Evolutionary conservation across 2,113 vertebrate genomes (phyloP), one percentile per base, ranked within the genome.

Genomic region (Sclerurus mexicanus): DNA sequence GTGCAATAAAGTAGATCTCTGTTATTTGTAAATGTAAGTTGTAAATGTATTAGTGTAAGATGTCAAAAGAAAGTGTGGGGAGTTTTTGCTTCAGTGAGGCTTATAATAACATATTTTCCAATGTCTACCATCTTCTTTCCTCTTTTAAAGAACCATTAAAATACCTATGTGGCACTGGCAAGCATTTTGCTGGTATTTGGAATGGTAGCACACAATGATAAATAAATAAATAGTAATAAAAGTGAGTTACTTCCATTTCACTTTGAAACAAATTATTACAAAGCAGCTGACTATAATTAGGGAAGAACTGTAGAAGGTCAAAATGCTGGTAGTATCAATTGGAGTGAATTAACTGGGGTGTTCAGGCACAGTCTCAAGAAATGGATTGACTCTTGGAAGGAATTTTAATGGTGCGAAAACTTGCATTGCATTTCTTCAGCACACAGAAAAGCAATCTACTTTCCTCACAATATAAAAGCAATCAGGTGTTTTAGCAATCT

Each of bases 391-490:
- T 80, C n/a, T 7, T n/a, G 64, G 60, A 81, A 91, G 75, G 85
- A 88, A 44, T 77, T 93, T 78, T 75, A 82, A 60, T 69, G 87
- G 39, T 86, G 39, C 87, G 75, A 94, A 96, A 95, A 90, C 90
- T 95, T 94, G 44, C n/a, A 19, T 52, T 90, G 46, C 27, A 2
- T 91, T 95, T 94, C 53, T 89, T 85, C 80, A 87, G 77, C 84
- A 82, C 44, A 60, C 44, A 56, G 31, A 80, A 92, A 64, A 87
- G 71, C 62, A 91, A 78, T 95, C 72, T 82, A 60, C 46, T 94
- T 96, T 63, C 28, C 56, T 6, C 12, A 78, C 96, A 95, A 44
- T 21, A 92, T 44, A 47, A 87, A 78, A 93, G 66, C 87, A 95
- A 87, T 95, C 89, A 79, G 78, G 7, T 91, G 23, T 92, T 88